Evolutionary conservation across 2,888 invertebrate genomes (phyloP).

Genomic region (Chromoteleia sp.): DNA sequence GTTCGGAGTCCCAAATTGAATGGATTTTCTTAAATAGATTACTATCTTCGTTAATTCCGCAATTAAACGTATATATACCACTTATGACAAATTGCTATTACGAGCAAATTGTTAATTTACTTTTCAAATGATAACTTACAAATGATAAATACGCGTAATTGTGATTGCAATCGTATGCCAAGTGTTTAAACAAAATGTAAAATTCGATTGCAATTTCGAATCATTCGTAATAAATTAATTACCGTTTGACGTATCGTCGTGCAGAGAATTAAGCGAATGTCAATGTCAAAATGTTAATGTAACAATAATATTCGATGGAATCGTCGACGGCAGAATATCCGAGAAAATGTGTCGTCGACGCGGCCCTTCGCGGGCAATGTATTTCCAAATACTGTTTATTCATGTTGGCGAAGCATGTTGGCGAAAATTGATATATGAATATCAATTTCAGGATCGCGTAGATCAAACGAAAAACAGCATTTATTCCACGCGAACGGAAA

Average conservation of each 20-base stretch:
- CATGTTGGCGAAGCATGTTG: constrained; percentile 32
- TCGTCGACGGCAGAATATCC: neutral
- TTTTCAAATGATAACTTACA: too few species aligned
- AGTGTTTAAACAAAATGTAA: too few species aligned
- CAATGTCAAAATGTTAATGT: neutral
- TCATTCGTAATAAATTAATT: too few species aligned
- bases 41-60: constrained; percentile 7
- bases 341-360: neutral
- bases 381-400: constrained; percentile 21
- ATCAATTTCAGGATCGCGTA: constrained; percentile 45
- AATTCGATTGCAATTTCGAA: too few species aligned
- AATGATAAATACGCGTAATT: too few species aligned
- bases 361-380: neutral
- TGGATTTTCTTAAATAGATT: constrained; percentile 31
- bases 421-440: constrained; percentile 38
- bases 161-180: too few species aligned
- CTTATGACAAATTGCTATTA: neutral
- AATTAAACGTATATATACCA: neutral
- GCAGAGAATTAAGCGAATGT: too few species aligned
- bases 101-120: neutral
- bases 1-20: constrained; percentile 36
- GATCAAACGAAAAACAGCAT: constrained; percentile 51
- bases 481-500: constrained; percentile 57
- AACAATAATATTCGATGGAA: neutral
- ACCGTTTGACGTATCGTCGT: too few species aligned